phyloP scores from a whole-genome alignment of 2,797 vertebrate species.

The Rhodeus uyekii region DNA sequence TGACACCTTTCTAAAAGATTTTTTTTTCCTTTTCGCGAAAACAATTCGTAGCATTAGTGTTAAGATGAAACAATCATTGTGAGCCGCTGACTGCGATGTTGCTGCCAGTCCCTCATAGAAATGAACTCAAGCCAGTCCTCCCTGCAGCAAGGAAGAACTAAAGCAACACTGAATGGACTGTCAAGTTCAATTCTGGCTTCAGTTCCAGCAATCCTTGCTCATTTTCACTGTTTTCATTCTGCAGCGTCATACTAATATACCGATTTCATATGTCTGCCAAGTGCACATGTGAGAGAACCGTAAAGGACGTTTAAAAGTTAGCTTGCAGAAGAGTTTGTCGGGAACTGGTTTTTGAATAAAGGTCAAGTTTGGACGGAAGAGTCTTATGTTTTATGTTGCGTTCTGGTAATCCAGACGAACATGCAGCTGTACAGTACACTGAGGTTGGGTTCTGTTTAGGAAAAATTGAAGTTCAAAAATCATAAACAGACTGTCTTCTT shows the following conservation, averaged over 20 bases:
- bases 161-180: conserved; percentile 11
- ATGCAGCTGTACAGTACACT: conserved; percentile 23
- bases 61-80: conserved; percentile 62
- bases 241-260: conserved; percentile 20
- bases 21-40: conserved; percentile 51
- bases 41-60: conserved; percentile 62
- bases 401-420: conserved; percentile 3
- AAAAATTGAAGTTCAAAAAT: neutral
- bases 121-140: conserved; percentile 44
- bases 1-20: conserved; percentile 50
- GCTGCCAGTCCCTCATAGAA: conserved; percentile 62
- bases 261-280: conserved; percentile 32
- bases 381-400: conserved; percentile 32
- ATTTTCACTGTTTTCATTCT: conserved; percentile 30
- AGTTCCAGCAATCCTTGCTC: conserved; percentile 37
- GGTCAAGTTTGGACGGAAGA: conserved; percentile 30
- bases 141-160: conserved; percentile 50
- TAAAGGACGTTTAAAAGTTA: conserved; percentile 16
- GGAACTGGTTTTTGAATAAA: conserved; percentile 32
- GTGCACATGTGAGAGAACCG: conserved; percentile 16
- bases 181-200: conserved; percentile 26
- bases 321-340: conserved; percentile 28
- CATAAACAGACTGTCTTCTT: conserved; percentile 24
- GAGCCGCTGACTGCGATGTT: conserved; percentile 57
- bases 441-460: conserved; percentile 9